phyloP scores from a whole-genome alignment of 2,888 invertebrate genomes.

The Invenusta paracnida region DNA sequence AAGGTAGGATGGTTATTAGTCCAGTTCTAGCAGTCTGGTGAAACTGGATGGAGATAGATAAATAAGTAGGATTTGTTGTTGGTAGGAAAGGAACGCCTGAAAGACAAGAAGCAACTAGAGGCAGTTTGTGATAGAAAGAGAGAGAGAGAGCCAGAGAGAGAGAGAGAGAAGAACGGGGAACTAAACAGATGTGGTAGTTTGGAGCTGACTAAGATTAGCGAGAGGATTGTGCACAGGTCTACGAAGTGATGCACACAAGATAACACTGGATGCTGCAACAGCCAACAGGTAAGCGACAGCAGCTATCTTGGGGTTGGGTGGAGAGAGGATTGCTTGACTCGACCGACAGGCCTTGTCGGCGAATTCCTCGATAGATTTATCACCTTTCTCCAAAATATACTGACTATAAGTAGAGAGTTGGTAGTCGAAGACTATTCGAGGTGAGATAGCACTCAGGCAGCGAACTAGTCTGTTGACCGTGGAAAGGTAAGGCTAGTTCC shows the following conservation, averaged over 20 bases:
- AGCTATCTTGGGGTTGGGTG: too few species aligned
- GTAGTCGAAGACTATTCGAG: too few species aligned
- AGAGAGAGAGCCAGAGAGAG: neutral
- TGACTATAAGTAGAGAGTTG: too few species aligned
- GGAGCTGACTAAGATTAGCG: neutral
- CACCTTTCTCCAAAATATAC: neutral
- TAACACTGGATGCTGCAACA: neutral
- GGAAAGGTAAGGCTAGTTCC: neutral
- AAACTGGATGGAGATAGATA: constrained; percentile 11
- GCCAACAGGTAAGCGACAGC: neutral
- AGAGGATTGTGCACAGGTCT: constrained; percentile 19
- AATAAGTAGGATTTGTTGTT: neutral
- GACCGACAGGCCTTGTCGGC: neutral
- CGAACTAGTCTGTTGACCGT: too few species aligned
- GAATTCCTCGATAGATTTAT: neutral
- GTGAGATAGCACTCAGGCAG: too few species aligned
- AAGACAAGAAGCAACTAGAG: constrained; percentile 18
- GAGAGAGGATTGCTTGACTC: too few species aligned
- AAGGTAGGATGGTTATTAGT: constrained; percentile 12
- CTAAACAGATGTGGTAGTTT: constrained; percentile 18
- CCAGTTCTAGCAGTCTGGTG: neutral
- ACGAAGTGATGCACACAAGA: constrained; percentile 12
- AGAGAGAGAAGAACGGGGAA: neutral
- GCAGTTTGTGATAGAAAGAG: neutral
- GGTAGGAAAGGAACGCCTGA: neutral